These are phyloP conservation scores for Brachionus rotundiformis DNA, from an alignment of 1,140 invertebrate species.

Conservation along the genomic window DNA sequence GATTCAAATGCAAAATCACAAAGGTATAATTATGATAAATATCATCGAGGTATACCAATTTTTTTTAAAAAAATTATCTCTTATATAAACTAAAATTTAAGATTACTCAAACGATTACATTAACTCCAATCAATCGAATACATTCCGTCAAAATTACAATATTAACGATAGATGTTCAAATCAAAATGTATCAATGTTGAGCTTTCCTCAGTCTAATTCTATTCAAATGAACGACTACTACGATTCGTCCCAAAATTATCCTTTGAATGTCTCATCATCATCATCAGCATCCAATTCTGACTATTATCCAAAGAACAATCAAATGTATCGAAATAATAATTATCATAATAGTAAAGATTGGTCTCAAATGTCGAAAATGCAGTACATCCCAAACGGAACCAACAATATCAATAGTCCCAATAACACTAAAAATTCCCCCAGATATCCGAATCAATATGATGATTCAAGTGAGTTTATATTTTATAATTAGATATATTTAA, in stretches of 20 bases:
- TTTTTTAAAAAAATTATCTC: background rate
- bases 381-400: background rate
- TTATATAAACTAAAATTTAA: background rate
- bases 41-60: background rate
- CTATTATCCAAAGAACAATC: constrained; percentile 13
- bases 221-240: constrained; percentile 26
- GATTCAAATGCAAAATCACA: background rate
- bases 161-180: constrained; percentile 6
- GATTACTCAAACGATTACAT: background rate
- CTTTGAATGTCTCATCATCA: background rate
- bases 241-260: background rate
- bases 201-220: background rate
- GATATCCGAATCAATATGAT: constrained; percentile 8
- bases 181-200: background rate
- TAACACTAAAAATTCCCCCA: constrained; percentile 17
- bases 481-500: no score
- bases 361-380: constrained; percentile 1
- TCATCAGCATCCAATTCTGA: constrained; percentile 21
- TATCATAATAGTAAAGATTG: constrained; percentile 18
- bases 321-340: background rate
- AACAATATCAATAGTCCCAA: background rate
- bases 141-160: constrained; percentile 7
- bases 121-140: constrained; percentile 6
- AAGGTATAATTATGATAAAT: background rate
- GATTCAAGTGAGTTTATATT: constrained; percentile 2